Conservation (phyloP, 2,888 invertebrate species). For the Muschampia staudingeri region DNA sequence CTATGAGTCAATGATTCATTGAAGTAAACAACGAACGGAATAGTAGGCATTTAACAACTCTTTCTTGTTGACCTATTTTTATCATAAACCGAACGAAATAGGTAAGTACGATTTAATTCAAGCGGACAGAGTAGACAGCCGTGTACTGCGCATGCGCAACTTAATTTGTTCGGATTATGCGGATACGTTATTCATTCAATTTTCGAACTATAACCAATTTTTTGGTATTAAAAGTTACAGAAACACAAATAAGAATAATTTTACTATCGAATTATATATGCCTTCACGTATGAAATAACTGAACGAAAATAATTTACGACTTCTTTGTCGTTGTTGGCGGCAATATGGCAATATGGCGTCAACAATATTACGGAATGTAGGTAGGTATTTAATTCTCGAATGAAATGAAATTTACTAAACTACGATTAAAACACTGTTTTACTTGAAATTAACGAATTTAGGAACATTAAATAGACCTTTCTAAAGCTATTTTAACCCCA, state of each 20-base stretch:
- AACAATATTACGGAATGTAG: neutral
- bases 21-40: neutral
- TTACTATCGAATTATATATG: neutral
- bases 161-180: neutral
- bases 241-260: neutral
- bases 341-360: neutral
- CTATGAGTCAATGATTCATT: neutral
- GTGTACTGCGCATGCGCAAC: neutral
- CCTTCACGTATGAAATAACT: constrained; percentile 1
- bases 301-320: neutral
- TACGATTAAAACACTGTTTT: neutral
- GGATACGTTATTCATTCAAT: neutral
- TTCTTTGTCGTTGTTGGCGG: neutral
- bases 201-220: neutral
- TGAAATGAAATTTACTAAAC: neutral
- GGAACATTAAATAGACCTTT: constrained; percentile 1
- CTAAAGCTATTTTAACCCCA: neutral
- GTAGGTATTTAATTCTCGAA: neutral
- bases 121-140: no score
- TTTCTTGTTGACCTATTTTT: neutral
- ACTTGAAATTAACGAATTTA: neutral
- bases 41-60: neutral
- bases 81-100: no score
- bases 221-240: neutral
- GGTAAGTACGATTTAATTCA: no score